These are phyloP conservation scores for Stictonetta naevosa DNA, from an alignment of 2,113 vertebrate species.

Conservation along the genomic window DNA sequence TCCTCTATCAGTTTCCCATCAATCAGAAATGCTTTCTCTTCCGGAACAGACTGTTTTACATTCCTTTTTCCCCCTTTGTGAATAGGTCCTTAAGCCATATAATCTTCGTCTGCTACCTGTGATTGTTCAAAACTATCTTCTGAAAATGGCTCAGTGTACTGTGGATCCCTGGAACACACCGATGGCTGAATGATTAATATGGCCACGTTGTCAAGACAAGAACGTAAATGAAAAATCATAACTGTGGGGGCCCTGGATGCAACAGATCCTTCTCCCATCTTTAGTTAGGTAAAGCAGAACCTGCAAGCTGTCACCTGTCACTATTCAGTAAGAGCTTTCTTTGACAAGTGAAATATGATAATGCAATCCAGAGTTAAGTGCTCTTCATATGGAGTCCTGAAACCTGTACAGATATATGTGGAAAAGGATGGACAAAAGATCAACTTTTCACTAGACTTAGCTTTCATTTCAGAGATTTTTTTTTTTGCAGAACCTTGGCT, in stretches of 20 bases:
- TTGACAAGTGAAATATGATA: background rate
- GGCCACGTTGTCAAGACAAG: background rate
- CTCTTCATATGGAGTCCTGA: background rate
- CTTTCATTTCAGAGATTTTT: background rate
- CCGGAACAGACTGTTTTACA: background rate
- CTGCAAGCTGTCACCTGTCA: background rate
- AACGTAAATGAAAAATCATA: background rate
- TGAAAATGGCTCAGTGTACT: background rate
- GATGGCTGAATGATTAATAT: background rate
- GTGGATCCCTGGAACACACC: background rate
- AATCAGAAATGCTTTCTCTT: background rate
- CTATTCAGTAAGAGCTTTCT: background rate
- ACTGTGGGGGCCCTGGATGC: background rate
- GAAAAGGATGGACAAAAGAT: background rate
- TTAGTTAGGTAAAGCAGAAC: background rate
- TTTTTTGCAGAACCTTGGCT: background rate
- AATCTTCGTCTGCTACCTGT: background rate
- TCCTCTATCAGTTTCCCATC: background rate
- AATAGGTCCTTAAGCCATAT: background rate
- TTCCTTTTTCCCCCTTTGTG: background rate
- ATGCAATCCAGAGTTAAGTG: background rate
- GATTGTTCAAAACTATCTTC: background rate
- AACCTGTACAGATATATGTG: accelerated
- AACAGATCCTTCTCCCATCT: background rate
- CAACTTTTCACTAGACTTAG: background rate